Evolutionary conservation across 2,888 invertebrate genomes (phyloP), one percentile per base, ranked within the genome.

Genomic region (Melitaea athalia): DNA sequence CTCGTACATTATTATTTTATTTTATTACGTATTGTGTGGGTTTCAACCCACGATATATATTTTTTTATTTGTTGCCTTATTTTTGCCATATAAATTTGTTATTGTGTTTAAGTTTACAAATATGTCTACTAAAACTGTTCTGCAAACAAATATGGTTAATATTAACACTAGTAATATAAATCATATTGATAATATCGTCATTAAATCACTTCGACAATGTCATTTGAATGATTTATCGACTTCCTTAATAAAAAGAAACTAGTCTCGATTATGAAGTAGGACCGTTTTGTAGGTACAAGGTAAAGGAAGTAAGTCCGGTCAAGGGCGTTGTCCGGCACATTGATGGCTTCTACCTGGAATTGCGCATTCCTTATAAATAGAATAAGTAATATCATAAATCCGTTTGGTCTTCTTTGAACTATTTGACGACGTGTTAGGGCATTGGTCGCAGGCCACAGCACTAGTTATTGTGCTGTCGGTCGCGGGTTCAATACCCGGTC

Each of bases 211-310:
- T 38, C 38, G 38, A 38, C 38, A 38, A 8, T 38, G 38, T 10
- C 12, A 31, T 2, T 53, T 24, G 10, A 66, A 53, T 45, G 42
- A 59, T 14, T 52, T 43, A 15, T 5, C 5, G n/a, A 52, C 43
- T 60, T 55, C 53, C 55, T 55, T 52, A 38, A 24, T 14, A 24
- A 62, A 38, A 57, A 42, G 38, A n/a, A 42, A 57, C 15, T 15
- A 42, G 10, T 42, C 57, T 15, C n/a, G 57, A 57, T 38, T 57
- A 15, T 38, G 42, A 42, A 42, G 38, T 57, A 57, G 42, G 42
- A 49, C 61, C 53, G 45, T 67, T 66, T 62, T 67, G 61, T 62
- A 67, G 66, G 66, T 67, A 66, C 49, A 67, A 67, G 66, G 66
- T 67, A 66, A 62, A 67, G 66, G 47, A 57, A 67, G 61, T 62